Evolutionary conservation across 1,140 invertebrate genomes (phyloP), one percentile per base, ranked within the genome.

Genomic region (Eufriesea mexicana): DNA sequence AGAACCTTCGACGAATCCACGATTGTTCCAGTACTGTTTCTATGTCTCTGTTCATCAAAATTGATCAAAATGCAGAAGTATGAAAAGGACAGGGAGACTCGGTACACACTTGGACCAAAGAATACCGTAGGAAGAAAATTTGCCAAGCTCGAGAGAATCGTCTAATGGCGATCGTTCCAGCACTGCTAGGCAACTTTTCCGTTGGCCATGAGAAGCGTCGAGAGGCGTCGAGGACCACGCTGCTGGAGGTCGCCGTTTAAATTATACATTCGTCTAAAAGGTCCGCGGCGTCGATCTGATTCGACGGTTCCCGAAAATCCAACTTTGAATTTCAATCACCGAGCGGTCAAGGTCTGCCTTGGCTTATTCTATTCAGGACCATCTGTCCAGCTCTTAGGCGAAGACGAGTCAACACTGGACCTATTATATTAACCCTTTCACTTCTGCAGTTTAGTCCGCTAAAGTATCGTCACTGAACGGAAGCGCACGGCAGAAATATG

Each of bases 321-420:
- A 86, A 91, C 87, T 90, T 88, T 91, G 91, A 91, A 92, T 91
- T 92, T 91, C 89, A 91, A 91, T 91, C 80, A 82, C 83, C 86
- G 84, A 72, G 59, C 84, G 86, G 85, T 91, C 86, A 91, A 91
- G 90, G 90, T 70, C 73, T 75, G 80, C 64, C 81, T 55, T 47
- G 73, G 47, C 54, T 73, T 66, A 84, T 77, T 84, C 82, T 66
- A 77, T 84, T 67, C 72, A 49, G 62, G 59, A 59, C n/a, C 25
- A 71, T 64, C 61, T n/a, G 51, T 51, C 16, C 16, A 28, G 5
- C 42, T n/a, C 23, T 61, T n/a, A 10, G 35, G 8, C 35, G 23
- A 18, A n/a, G 23, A 25, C 42, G 51, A 42, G 51, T 66, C 42
- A 35, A 55, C 35, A 49, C 57, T 18, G 35, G 25, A 16, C 23